phyloP scores from a whole-genome alignment of 92 coral and sea anemone genomes.

The Epizoanthus ramosus region DNA sequence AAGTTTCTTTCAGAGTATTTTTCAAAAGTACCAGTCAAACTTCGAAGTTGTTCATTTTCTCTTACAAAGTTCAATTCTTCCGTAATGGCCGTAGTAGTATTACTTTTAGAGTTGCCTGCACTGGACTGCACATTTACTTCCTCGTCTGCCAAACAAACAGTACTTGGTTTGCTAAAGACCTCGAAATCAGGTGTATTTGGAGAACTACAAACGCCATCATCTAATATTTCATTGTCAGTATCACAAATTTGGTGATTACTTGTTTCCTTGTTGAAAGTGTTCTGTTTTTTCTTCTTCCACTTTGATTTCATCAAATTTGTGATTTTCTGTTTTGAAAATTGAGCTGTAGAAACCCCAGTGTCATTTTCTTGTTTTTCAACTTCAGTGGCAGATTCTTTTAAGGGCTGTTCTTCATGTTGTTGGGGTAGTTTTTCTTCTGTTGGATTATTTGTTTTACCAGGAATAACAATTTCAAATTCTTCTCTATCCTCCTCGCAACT shows the following conservation, averaged over 20 bases:
- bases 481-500: conserved; percentile 1
- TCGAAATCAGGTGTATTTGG: neutral
- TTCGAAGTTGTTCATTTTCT: neutral
- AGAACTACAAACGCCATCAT: neutral
- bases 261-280: neutral
- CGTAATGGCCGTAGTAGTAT: neutral
- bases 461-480: conserved; percentile 9
- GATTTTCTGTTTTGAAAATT: conserved; percentile 34
- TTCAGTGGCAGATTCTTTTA: neutral
- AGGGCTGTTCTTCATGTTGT: too few relatives aligned
- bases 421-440: neutral
- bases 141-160: too few relatives aligned
- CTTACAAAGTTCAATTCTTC: neutral
- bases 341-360: conserved; percentile 8
- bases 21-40: conserved; percentile 5
- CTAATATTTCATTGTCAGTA: conserved; percentile 3
- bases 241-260: neutral
- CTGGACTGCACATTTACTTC: neutral
- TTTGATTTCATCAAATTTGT: conserved; percentile 15
- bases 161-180: neutral
- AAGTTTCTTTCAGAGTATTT: neutral
- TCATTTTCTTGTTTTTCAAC: neutral
- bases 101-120: neutral
- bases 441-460: neutral
- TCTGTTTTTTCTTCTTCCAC: conserved; percentile 24